Evolutionary conservation across 2,888 invertebrate species (phyloP), one percentile per base, ranked within the genome.

Genomic region (Apodemia hepburni): DNA sequence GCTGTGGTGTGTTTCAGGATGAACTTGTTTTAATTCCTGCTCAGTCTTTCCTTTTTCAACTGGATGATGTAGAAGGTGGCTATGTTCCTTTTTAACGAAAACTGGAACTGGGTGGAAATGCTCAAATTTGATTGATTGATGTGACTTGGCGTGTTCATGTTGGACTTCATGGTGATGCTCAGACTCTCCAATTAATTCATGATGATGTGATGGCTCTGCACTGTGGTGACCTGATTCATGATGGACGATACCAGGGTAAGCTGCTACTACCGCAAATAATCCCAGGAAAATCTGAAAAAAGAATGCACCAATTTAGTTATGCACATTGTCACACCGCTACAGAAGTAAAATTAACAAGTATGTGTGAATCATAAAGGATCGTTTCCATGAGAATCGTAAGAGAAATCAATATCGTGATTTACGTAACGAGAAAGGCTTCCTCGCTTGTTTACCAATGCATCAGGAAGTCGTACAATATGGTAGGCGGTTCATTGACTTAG

Each of bases 21-120:
- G 94, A 70, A 94, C 85, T 67, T 87, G 86, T 73, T 94, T 94
- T 72, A 94, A 76, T 73, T 92, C 92, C 69, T 92, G 92, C 72
- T 94, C 93, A 71, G 92, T 92, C 70, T 93, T 92, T 60, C 94
- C 94, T 71, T 93, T 92, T 74, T 94, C 93, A 62, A 95, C 81
- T 4, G 94, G 94, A 73, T 95, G 93, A 72, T 94, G 92, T 4
- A 94, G 76, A 65, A 94, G 82, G 76, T 95, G 93, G 71, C 92
- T 92, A 81, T 94, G 93, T 73, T 94, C 94, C 73, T 94, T 94
- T 84, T 94, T 94, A 7, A 94, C 90, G 80, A 94, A 94, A 0
- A 94, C 94, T 1, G 95, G 95, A 1, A 95, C 94, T 0, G 95
- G 92, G 73, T 95, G 95, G 85, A 93, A 95, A 75, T 95, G 95